Evolutionary conservation across 2,797 vertebrate genomes (phyloP), one percentile per base, ranked within the genome.

Genomic region (Pachyuromys duprasi): DNA sequence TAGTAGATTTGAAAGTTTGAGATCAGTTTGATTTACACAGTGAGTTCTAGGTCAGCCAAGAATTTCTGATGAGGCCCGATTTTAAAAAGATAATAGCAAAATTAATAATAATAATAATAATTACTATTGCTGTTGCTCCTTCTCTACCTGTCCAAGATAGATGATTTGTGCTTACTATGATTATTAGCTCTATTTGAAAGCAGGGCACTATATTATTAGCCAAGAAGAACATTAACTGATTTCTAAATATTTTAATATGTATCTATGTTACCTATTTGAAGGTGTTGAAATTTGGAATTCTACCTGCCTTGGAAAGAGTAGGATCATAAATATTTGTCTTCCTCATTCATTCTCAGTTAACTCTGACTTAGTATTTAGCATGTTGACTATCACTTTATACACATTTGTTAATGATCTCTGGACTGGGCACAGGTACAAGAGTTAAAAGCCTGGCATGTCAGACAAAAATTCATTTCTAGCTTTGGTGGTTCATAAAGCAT

Each of bases 401-500:
- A 82, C 75, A 83, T 72, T 96, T 96, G 96, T 97, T 69, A 94
- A 83, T 94, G 91, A 94, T 96, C 88, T 94, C 88, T 96, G 42
- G 53, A 90, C 78, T 98, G 90, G 94, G 92, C 96, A 97, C 49
- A 96, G 72, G 93, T 97, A 97, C 78, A 97, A 93, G 74, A 95
- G 36, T 93, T 97, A 96, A 97, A 94, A 97, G 92, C 88, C 88
- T 97, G 86, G 53, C 78, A 96, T 2, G 39, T 93, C 90, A 96
- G 74, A 90, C 28, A 93, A 82, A 97, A 95, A 94, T 96, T 74
- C 78, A 95, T 89, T 97, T 97, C 92, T 97, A 94, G 57, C 75
- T 96, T 92, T 95, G 88, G 42, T 94, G 93, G 81, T 83, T 97
- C 90, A 91, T 96, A 96, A 97, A 96, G 78, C 80, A 96, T 83